Base-by-base conservation (phyloP, 2,113 vertebrate species). In the Pomatorhinus ruficollis region DNA sequence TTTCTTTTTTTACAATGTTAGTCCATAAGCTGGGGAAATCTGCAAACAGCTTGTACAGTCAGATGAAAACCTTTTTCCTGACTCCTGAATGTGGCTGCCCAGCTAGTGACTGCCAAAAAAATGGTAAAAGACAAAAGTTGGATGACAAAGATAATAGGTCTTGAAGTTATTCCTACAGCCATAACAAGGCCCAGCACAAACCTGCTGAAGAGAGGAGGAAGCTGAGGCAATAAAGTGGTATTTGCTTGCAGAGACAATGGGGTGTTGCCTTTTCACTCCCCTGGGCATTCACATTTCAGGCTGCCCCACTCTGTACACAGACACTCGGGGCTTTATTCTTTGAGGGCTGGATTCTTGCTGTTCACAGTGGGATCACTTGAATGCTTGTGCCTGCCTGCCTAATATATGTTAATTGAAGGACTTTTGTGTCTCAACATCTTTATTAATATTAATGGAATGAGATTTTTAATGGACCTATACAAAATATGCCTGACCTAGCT, bases 371-470 rank as follows among this genome's bases (percentile, higher is more conserved):
- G 92, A 92, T 93, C 80, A 30, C 95, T 95, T 88, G 79, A 96
- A 91, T 88, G 68, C 85, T 78, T 93, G 71, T 89, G 91, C 93
- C 69, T 95, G 95, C 93, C 92, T 94, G 92, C 79, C 93, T 95
- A 93, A 94, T 93, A 79, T 97, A 95, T 95, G 95, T 89, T 97
- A 95, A 95, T 92, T 96, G 92, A 90, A 89, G 79, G 92, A 92
- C 90, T 95, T 86, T 89, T 96, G 88, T 92, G 88, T 96, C 92
- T 90, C 86, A 95, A 30, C 83, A 78, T 93, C 95, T 94, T 95
- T 96, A 97, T 94, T 96, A 96, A 95, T 97, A 95, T 97, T 96
- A 88, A 95, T 95, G 22, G 76, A 42, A 75, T 93, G 90, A 93
- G 75, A 78, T 92, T 96, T 96, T 96, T 93, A 95, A 86, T 92